A percentile compares a stretch with the other conserved stretches of the same genome.
phyloP scores from a whole-genome alignment of 2,797 vertebrate genomes.

The Lithobates pipiens region DNA sequence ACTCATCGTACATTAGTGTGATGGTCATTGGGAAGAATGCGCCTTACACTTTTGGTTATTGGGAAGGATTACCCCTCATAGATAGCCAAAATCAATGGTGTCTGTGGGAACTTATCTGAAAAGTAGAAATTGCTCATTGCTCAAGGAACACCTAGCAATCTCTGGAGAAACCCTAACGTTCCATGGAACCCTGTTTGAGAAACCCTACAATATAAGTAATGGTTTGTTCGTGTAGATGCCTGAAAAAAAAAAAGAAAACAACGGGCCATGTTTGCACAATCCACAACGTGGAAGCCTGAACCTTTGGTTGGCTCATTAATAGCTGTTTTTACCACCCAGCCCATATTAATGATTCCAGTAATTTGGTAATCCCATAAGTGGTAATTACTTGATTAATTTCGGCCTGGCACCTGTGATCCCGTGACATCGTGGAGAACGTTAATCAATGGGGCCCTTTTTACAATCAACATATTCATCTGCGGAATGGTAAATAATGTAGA shows the following conservation, averaged over 20 bases:
- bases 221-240: too few relatives aligned
- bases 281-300: neutral
- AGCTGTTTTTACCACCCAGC: constrained; percentile 46
- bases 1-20: too few relatives aligned
- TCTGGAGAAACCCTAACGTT: too few relatives aligned
- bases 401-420: constrained; percentile 41
- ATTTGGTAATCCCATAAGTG: constrained; percentile 48
- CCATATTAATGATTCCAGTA: constrained; percentile 38
- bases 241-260: neutral
- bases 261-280: neutral
- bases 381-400: constrained; percentile 45
- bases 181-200: too few relatives aligned
- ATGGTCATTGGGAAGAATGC: too few relatives aligned
- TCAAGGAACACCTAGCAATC: too few relatives aligned
- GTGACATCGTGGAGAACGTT: neutral
- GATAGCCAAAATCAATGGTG: too few relatives aligned
- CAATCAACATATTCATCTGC: constrained; percentile 53
- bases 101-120: too few relatives aligned
- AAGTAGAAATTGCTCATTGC: too few relatives aligned
- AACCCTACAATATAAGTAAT: too few relatives aligned
- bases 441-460: constrained; percentile 48
- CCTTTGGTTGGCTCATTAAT: constrained; percentile 8
- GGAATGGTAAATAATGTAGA: constrained; percentile 53
- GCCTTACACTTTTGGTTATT: too few relatives aligned
- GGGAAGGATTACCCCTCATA: too few relatives aligned